Conservation (phyloP, 2,797 vertebrate species). For the Chiropotes sagulatus region DNA sequence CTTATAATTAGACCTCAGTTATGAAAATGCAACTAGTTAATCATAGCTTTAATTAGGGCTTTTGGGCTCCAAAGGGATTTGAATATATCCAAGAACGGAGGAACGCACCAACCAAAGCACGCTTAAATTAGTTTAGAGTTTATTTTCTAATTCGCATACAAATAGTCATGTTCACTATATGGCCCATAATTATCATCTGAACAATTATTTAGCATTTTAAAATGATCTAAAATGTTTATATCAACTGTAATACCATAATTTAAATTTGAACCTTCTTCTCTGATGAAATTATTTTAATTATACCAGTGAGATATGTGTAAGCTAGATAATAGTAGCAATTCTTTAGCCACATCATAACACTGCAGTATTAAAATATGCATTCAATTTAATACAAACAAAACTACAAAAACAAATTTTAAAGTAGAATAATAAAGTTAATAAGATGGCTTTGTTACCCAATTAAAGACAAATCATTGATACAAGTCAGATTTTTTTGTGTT, state of each 20-base stretch:
- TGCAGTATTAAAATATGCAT: background rate
- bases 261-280: background rate
- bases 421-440: background rate
- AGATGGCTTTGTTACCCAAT: background rate
- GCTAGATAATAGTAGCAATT: background rate
- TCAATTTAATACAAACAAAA: background rate
- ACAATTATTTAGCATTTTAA: background rate
- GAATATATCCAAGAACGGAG: background rate
- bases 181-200: background rate
- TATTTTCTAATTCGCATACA: background rate
- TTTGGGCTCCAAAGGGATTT: slow-evolving; percentile 50
- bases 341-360: background rate
- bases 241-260: background rate
- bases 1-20: slow-evolving; percentile 77
- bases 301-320: background rate
- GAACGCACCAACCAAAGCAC: background rate
- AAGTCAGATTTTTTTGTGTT: background rate
- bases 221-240: background rate
- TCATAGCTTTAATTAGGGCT: slow-evolving; percentile 60
- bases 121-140: background rate
- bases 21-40: slow-evolving; percentile 76
- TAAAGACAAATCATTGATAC: background rate
- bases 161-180: background rate
- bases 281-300: background rate
- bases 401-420: background rate